Conservation (phyloP, 2,797 vertebrate species). For the Sternarchorhynchus goeldii region DNA sequence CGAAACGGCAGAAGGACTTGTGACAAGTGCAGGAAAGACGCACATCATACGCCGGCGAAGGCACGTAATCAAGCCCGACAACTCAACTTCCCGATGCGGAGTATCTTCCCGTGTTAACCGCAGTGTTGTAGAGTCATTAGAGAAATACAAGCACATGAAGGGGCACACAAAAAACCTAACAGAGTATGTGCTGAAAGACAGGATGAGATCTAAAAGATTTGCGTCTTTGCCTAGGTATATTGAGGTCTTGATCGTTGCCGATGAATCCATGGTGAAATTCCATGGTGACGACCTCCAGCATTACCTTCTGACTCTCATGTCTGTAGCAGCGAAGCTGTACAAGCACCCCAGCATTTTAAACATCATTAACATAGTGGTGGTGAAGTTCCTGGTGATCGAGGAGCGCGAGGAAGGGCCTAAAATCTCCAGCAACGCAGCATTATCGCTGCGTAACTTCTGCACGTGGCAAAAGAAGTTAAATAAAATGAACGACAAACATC, state of each 20-base stretch:
- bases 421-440: slow-evolving; percentile 91
- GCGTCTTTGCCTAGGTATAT: slow-evolving; percentile 91
- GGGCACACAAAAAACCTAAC: slow-evolving; percentile 60
- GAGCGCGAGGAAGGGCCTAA: slow-evolving; percentile 92
- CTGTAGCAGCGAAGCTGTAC: slow-evolving; percentile 92
- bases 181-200: slow-evolving; percentile 64
- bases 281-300: slow-evolving; percentile 93
- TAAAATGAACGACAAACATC: slow-evolving; percentile 92
- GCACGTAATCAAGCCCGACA: slow-evolving; percentile 60
- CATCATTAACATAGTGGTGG: slow-evolving; percentile 90
- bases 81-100: slow-evolving; percentile 84
- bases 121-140: slow-evolving; percentile 77
- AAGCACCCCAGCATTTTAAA: slow-evolving; percentile 93
- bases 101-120: slow-evolving; percentile 81
- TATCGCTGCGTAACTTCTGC: slow-evolving; percentile 96
- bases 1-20: slow-evolving; percentile 61
- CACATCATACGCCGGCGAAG: slow-evolving; percentile 84
- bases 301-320: slow-evolving; percentile 94
- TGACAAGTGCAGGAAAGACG: slow-evolving; percentile 67
- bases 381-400: slow-evolving; percentile 88
- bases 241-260: slow-evolving; percentile 94
- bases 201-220: slow-evolving; percentile 84
- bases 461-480: slow-evolving; percentile 98
- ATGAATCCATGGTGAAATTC: slow-evolving; percentile 95
- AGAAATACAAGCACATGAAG: slow-evolving; percentile 76